phyloP scores from a whole-genome alignment of 2,888 invertebrate species.

The Epirrita christyi region DNA sequence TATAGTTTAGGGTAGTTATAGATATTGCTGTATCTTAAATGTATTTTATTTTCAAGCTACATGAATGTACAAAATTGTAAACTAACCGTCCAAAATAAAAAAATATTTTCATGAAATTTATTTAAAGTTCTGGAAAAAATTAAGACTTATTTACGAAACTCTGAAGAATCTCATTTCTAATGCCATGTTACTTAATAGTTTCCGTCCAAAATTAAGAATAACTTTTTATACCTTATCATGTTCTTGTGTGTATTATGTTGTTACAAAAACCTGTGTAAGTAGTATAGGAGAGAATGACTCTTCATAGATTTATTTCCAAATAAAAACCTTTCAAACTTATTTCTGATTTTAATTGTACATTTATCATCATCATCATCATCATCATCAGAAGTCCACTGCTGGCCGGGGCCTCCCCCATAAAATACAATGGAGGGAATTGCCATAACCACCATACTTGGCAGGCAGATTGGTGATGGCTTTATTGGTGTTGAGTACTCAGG shows the following conservation, averaged over 20 bases:
- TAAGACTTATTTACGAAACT: constrained; percentile 19
- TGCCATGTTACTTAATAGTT: constrained; percentile 77
- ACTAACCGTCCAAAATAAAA: constrained; percentile 58
- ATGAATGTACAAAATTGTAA: constrained; percentile 20
- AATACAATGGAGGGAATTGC: too few species aligned
- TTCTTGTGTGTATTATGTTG: constrained; percentile 62
- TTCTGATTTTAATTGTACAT: neutral
- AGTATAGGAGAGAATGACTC: constrained; percentile 60
- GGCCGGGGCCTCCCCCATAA: too few species aligned
- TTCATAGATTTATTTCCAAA: constrained; percentile 75
- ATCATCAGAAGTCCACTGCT: too few species aligned
- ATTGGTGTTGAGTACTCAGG: too few species aligned
- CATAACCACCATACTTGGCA: too few species aligned
- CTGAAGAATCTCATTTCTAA: constrained; percentile 62
- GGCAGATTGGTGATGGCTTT: too few species aligned
- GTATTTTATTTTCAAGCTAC: constrained; percentile 10
- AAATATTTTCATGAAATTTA: constrained; percentile 13
- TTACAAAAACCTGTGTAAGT: constrained; percentile 57
- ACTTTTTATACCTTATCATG: constrained; percentile 65
- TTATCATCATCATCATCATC: too few species aligned
- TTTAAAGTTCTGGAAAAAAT: constrained; percentile 13
- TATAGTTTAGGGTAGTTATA: constrained; percentile 6
- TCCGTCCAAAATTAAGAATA: constrained; percentile 82
- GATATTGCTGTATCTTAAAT: neutral
- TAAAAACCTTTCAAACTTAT: constrained; percentile 52